Base-by-base conservation (phyloP, 2,113 vertebrate genomes). In the Montifringilla adamsi region DNA sequence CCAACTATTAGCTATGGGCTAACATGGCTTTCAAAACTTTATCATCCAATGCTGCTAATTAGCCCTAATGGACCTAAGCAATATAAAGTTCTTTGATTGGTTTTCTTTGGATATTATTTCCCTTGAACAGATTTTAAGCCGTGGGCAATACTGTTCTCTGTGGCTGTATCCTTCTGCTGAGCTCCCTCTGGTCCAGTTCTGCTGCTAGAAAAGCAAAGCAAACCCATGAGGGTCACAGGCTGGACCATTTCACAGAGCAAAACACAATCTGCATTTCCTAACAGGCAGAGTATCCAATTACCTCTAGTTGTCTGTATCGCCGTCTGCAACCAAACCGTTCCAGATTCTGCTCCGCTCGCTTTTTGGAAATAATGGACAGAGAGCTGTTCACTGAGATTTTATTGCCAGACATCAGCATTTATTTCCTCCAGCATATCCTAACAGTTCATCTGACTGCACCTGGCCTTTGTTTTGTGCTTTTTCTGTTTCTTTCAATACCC, bases 71-170 rank as follows among this genome's bases (percentile, higher is more conserved):
- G 87, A 82, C 62, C 44, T 59, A 81, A 77, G 76, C 84, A 84
- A 37, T 74, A 75, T 22, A 56, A 92, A 92, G 80, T 50, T 56
- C 82, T 77, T 93, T 58, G 47, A 56, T 72, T 55, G 76, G n/a
- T 82, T 92, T 73, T 74, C 79, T 85, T 67, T 85, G 83, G 41
- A 63, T 56, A 83, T 93, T 80, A 81, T 64, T 94, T 95, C 80
- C 52, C 39, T 47, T 49, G 82, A 96, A 96, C 96, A 97, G 90
- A 96, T 96, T 97, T 97, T 89, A 68, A 90, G 93, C 95, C 90
- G 3, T 73, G 53, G 92, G 93, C 84, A 84, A 97, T 66, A 21
- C 35, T 56, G n/a, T 50, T 87, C 56, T 83, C 69, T 53, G 64
- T 52, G 53, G 77, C 72, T 93, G 49, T 60, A 4, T 56, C 83